Base-by-base conservation (phyloP, 2,888 invertebrate species). In the Thyatira batis region DNA sequence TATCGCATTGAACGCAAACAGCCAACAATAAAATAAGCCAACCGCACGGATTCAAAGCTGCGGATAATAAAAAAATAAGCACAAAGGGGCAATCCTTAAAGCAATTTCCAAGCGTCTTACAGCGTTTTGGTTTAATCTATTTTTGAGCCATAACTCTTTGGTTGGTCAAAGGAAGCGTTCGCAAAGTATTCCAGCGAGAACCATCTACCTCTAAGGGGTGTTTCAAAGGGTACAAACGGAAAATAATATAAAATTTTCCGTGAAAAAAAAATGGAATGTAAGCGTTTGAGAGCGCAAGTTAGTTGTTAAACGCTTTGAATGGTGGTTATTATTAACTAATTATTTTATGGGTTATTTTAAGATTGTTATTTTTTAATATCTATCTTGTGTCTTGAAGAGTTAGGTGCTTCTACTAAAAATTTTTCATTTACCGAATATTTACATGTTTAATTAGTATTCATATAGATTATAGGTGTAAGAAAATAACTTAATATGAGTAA, bases 121-220 rank as follows among this genome's bases (percentile, higher is more conserved):
- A 58, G 55, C 44, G 43, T 54, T 61, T 58, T 58, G 33, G 54
- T 76, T 77, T 78, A 78, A 82, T 78, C 73, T 80, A 71, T 75
- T 79, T 80, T 76, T 66, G 70, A 73, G 61, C 67, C 61, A 76
- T 78, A 73, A 76, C 70, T 73, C 66, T 56, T 63, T 54, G 53
- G 51, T 54, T 63, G 68, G 69, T 76, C 78, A 67, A 79, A 71
- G 73, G 70, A 79, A 73, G 69, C 69, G 67, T 73, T 71, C 61
- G 57, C 57, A 46, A 28, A 44, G 39, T 39, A 39, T 39, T 39
- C 39, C 39, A 50, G 45, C 39, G 63, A 63, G 55, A 25, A 59
- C 63, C 58, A 54, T 60, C 53, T 56, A 60, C 71, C 75, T 75
- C 76, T 78, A 80, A 39, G 39, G 70, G 70, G 57, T 69, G 63